Evolutionary conservation across 1,140 invertebrate species (phyloP), one percentile per base, ranked within the genome.

Genomic region (Lepeophtheirus salmonis): DNA sequence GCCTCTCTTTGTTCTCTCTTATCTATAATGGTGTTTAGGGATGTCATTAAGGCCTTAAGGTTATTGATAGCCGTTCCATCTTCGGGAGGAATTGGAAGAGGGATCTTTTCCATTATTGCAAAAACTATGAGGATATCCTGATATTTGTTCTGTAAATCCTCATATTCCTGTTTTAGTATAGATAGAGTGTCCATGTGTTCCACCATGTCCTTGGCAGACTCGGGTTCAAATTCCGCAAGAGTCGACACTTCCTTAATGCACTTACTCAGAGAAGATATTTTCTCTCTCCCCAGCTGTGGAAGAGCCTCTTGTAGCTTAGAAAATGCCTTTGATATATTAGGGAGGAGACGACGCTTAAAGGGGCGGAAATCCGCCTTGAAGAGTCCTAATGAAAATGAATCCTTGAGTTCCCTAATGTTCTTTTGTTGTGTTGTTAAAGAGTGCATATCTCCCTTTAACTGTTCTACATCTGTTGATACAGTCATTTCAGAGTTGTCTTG

Each of bases 311-410:
- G 55, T 3, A 57, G 55, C 25, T 25, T 57, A 24, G 26, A 24
- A 21, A 57, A 24, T 20, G 55, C 26, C 23, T 30, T 54, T 3
- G 55, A 57, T 16, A 57, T 57, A 17, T 57, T 57, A 2, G 55
- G 55, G 6, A 57, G 16, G 3, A 57, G 16, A 25, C 20, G 21
- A 13, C 55, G 3, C 25, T 57, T 57, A 10, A 57, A 41, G 23
- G 26, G 26, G 2, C 55, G 55, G 55, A 57, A 57, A 16, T 57
- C 55, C 26, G 26, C 55, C 55, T 41, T 54, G 21, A 57, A 57
- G n/a, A 57, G 13, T 14, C 20, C 2, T n/a, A 57, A 14, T 16
- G 21, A 17, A 3, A 16, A 16, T 16, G 22, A 26, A 2, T 57
- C 55, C 23, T 57, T 24, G 25, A 57, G 20, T 6, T 41, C 26